Evolutionary conservation across 2,797 vertebrate genomes (phyloP).

Genomic region (Pipistrellus pygmaeus): DNA sequence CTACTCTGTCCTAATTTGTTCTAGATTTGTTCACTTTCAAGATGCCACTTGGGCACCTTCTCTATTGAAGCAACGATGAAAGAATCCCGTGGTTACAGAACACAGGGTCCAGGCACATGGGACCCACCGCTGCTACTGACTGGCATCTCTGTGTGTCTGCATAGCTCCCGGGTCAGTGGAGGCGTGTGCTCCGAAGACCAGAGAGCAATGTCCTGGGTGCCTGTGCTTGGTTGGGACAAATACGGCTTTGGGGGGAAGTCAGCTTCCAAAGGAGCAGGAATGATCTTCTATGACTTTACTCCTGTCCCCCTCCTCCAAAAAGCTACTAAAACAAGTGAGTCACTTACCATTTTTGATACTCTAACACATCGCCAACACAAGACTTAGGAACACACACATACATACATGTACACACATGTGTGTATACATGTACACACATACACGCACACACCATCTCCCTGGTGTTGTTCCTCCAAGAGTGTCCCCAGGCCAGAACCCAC

Average conservation of each 20-base stretch:
- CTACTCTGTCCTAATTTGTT: slow-evolving; percentile 13
- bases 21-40: background rate
- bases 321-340: too few relatives aligned
- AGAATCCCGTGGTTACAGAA: rapidly evolving
- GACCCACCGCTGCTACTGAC: background rate
- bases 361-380: rapidly evolving
- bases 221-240: rapidly evolving
- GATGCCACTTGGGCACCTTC: background rate
- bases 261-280: background rate
- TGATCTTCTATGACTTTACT: rapidly evolving
- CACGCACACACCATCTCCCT: background rate
- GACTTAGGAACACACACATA: background rate
- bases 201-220: too few relatives aligned
- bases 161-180: background rate
- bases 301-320: background rate
- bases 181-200: rapidly evolving
- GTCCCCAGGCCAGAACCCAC: background rate
- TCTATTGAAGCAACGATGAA: background rate
- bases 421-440: background rate
- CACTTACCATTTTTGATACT: background rate
- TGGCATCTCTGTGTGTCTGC: background rate
- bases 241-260: rapidly evolving
- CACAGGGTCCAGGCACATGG: rapidly evolving
- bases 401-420: too few relatives aligned
- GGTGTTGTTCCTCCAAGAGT: background rate